Evolutionary conservation across 1,140 invertebrate species (phyloP), one percentile per base, ranked within the genome.

Genomic region (Mercenaria mercenaria): DNA sequence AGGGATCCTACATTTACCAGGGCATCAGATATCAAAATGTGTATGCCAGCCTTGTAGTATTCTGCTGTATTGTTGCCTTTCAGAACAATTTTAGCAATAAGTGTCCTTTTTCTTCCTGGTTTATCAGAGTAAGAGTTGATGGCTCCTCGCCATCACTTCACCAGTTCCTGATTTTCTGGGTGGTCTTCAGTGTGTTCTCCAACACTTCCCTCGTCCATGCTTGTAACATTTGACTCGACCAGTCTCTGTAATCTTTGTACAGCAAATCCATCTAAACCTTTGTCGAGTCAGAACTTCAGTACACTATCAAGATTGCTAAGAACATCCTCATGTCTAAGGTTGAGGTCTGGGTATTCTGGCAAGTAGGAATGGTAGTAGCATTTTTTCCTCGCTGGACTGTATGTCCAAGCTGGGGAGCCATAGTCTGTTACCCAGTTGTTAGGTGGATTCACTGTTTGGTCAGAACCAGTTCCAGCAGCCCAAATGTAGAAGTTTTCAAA

Each of bases 371-470:
- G 98, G 0, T 97, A 96, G 93, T 98, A 98, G 92, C 97, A 98
- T 95, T 98, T 97, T 41, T 97, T 95, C 26, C 98, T 96, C 61
- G 96, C 93, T 52, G 97, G 96, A 92, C 97, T 97, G 95, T 97
- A 98, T 89, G 97, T 95, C 98, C 98, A 98, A 10, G 97, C n/a
- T n/a, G n/a, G n/a, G n/a, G n/a, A n/a, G n/a, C n/a, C n/a, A n/a
- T n/a, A n/a, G n/a, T n/a, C n/a, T 97, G 93, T 96, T 95, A 98
- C 97, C 98, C 98, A 98, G 94, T 98, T 98, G 94, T 97, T 98
- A 10, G 98, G 98, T 8, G 97, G 97, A 2, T 93, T 93, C 3
- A 93, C 96, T 0, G 96, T 96, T 13, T 95, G n/a, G n/a, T n/a
- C n/a, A n/a, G n/a, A n/a, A n/a, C n/a, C n/a, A n/a, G n/a, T n/a